Conservation (phyloP, 2,888 invertebrate genomes). For the Oxyscelio sp. region DNA sequence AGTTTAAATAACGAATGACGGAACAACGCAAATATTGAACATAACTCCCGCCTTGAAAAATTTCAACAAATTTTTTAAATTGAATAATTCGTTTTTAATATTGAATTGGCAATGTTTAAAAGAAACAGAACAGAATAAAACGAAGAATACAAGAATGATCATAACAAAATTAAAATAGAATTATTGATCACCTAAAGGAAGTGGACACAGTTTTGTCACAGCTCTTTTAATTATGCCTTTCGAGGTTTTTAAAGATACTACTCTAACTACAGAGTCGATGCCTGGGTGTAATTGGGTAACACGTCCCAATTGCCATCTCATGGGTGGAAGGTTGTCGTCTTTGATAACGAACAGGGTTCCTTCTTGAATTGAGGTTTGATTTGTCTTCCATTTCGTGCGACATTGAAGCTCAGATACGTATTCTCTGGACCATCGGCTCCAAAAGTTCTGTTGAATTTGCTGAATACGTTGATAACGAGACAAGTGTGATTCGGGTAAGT, state of each 20-base stretch:
- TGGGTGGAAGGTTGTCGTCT: slow-evolving; percentile 35
- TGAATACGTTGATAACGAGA: slow-evolving; percentile 72
- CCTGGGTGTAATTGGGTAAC: slow-evolving; percentile 35
- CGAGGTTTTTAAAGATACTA: slow-evolving; percentile 28
- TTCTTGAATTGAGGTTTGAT: neutral
- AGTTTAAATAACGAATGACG: no score
- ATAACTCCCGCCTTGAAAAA: no score
- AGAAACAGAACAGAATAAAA: no score
- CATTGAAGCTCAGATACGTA: slow-evolving; percentile 72
- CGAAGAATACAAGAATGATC: no score
- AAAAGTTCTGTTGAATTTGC: slow-evolving; percentile 63
- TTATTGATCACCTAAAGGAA: no score
- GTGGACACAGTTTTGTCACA: neutral
- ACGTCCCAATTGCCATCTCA: slow-evolving; percentile 35
- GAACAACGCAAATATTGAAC: no score
- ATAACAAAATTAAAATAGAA: no score
- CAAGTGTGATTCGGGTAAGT: slow-evolving; percentile 57
- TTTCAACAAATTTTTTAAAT: no score
- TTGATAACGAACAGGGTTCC: slow-evolving; percentile 32
- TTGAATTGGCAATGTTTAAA: no score
- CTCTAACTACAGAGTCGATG: slow-evolving; percentile 19
- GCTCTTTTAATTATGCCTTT: neutral
- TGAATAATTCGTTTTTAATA: no score
- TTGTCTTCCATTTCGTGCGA: slow-evolving; percentile 67
- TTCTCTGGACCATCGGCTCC: slow-evolving; percentile 68